These are phyloP conservation scores for Cisticola juncidis DNA, from an alignment of 2,113 vertebrate species.

Conservation along the genomic window DNA sequence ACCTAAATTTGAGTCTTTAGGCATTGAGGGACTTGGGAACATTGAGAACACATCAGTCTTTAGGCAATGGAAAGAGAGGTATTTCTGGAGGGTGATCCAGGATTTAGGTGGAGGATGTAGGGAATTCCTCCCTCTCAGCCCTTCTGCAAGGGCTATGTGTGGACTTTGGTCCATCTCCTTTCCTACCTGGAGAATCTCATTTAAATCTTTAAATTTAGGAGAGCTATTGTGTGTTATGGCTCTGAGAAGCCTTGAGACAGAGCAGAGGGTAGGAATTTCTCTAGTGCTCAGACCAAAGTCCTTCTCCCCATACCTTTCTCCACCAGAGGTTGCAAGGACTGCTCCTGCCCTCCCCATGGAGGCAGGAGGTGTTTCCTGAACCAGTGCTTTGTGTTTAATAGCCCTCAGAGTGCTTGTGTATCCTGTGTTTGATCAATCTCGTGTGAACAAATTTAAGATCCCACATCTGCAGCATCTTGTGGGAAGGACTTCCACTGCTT, in stretches of 20 bases:
- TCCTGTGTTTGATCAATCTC: rapidly evolving
- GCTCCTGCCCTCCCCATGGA: neutral
- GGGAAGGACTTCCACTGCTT: neutral
- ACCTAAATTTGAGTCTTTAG: neutral
- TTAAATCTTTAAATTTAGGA: neutral
- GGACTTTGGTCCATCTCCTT: neutral
- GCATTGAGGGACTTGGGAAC: neutral
- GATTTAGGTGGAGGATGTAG: rapidly evolving
- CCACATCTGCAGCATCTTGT: neutral
- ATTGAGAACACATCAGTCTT: neutral
- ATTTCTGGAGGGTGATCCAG: neutral
- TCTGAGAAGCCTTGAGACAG: neutral
- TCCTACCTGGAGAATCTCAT: neutral
- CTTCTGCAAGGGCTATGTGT: neutral
- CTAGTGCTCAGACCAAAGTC: neutral
- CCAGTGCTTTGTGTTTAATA: neutral
- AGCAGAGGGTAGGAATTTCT: neutral
- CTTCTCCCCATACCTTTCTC: neutral
- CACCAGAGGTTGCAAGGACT: neutral
- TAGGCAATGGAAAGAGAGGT: neutral
- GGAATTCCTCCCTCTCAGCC: neutral
- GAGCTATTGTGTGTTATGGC: rapidly evolving
- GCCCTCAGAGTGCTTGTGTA: neutral
- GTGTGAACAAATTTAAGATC: neutral
- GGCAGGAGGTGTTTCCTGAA: neutral